These are phyloP conservation scores for Caenorhabditis afra DNA, from an alignment of 2,888 invertebrate species.

Conservation along the genomic window DNA sequence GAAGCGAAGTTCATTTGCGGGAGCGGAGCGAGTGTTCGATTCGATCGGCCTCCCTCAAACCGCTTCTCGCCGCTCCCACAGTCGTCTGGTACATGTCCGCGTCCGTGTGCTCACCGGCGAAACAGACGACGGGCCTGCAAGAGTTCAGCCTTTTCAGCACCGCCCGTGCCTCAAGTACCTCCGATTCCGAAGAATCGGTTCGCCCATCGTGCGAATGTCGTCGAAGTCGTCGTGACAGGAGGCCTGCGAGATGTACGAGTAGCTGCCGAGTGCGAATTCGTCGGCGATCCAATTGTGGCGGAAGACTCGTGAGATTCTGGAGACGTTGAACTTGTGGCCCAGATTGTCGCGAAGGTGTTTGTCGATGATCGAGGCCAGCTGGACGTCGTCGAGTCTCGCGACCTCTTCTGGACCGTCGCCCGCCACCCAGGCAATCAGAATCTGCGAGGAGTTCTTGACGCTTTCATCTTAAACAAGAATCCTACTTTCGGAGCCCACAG, in stretches of 20 bases:
- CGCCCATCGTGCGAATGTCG: constrained; percentile 16
- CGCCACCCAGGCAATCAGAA: constrained; percentile 70
- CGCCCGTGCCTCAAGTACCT: too few relatives aligned
- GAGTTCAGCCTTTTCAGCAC: too few relatives aligned
- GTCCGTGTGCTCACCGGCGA: constrained; percentile 65
- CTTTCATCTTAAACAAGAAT: background rate
- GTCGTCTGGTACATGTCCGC: constrained; percentile 62
- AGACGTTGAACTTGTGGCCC: constrained; percentile 1
- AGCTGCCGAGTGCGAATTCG: constrained; percentile 54
- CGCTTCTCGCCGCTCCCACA: constrained; percentile 58
- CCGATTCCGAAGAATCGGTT: constrained; percentile 17
- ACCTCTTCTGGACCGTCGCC: constrained; percentile 51
- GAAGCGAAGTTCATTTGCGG: too few relatives aligned
- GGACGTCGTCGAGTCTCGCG: constrained; percentile 13
- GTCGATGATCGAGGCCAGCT: constrained; percentile 14
- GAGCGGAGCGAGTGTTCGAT: too few relatives aligned
- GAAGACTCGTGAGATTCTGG: constrained; percentile 20
- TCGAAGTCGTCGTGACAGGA: constrained; percentile 21
- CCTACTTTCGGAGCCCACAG: constrained; percentile 57
- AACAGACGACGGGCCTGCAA: constrained; percentile 53
- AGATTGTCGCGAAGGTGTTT: constrained; percentile 9
- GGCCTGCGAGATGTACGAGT: constrained; percentile 55
- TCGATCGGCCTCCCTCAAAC: constrained; percentile 57
- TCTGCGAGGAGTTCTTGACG: constrained; percentile 31
- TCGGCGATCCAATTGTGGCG: constrained; percentile 60